phyloP scores from a whole-genome alignment of 2,888 invertebrate genomes.

The Balanococcus diminutus region DNA sequence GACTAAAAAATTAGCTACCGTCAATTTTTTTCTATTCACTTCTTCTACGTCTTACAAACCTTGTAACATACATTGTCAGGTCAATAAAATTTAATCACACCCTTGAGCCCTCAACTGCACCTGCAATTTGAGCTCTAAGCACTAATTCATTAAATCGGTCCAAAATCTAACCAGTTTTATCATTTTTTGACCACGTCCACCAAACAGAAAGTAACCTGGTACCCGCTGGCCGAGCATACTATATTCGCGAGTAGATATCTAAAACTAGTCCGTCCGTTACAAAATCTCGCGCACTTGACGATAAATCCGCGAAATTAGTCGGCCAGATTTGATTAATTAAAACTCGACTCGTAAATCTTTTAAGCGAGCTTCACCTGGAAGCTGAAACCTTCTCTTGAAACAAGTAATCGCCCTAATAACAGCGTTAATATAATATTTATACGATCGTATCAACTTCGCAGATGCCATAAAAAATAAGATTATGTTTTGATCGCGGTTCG shows the following conservation, averaged over 20 bases:
- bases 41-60: too few relatives aligned
- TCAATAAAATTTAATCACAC: too few relatives aligned
- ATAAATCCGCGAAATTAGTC: constrained; percentile 13
- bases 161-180: neutral
- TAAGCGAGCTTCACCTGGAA: neutral
- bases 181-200: neutral
- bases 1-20: too few relatives aligned
- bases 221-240: neutral
- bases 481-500: neutral
- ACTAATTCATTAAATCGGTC: neutral
- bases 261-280: neutral
- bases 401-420: constrained; percentile 9
- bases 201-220: neutral
- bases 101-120: neutral
- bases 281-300: neutral
- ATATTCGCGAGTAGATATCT: constrained; percentile 4
- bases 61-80: too few relatives aligned
- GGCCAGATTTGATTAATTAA: constrained; percentile 15
- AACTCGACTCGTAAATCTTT: constrained; percentile 10
- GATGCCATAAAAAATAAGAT: constrained; percentile 4
- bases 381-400: neutral
- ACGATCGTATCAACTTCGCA: neutral
- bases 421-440: neutral
- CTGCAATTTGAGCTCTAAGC: neutral
- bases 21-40: too few relatives aligned